Percentiles rank a stretch among this genome's conserved stretches.
These are phyloP conservation scores for Cephus pulcher DNA, from an alignment of 2,888 invertebrate species.

Conservation along the genomic window DNA sequence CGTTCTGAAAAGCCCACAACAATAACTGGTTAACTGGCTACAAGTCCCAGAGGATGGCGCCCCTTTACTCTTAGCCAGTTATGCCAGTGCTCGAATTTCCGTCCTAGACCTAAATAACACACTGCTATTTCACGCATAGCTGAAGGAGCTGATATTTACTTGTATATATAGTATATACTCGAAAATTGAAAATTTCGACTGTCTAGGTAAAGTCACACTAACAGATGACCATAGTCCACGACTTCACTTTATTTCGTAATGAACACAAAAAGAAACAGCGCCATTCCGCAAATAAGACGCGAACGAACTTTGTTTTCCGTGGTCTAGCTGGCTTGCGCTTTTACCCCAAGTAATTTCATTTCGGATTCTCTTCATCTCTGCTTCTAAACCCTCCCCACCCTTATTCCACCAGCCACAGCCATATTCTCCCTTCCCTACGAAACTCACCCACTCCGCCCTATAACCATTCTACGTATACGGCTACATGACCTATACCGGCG, in stretches of 20 bases:
- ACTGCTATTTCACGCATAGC: neutral
- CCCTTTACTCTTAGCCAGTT: conserved; percentile 18
- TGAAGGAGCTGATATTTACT: neutral
- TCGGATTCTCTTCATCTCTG: neutral
- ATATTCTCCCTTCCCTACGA: neutral
- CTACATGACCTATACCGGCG: neutral
- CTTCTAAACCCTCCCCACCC: neutral
- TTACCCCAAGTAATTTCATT: neutral
- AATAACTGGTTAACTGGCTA: conserved; percentile 27
- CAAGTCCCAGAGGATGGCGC: conserved; percentile 20
- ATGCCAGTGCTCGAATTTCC: conserved; percentile 1
- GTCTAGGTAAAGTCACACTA: neutral
- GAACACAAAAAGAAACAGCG: neutral
- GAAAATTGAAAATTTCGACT: neutral
- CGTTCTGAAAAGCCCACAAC: conserved; percentile 22
- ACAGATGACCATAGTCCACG: neutral
- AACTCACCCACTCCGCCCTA: neutral
- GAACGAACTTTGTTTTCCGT: neutral
- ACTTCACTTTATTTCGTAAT: neutral
- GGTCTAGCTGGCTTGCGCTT: neutral
- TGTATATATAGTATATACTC: neutral
- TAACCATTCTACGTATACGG: neutral
- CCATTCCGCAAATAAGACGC: neutral
- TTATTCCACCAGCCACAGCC: neutral
- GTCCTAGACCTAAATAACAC: neutral